Base-by-base conservation (phyloP, 2,888 invertebrate genomes). In the Philereme transversata region DNA sequence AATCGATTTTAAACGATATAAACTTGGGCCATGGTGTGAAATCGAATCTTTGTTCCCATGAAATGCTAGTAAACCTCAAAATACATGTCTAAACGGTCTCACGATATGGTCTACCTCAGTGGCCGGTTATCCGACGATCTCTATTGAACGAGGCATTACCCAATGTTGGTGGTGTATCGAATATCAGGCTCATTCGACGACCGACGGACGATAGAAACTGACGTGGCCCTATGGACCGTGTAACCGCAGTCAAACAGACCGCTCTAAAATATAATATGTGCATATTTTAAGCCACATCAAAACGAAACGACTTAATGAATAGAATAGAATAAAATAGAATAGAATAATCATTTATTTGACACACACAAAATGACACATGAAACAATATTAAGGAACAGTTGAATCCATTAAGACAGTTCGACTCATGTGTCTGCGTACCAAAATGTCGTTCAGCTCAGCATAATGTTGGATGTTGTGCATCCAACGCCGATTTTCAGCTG, bases 21-120 rank as follows among this genome's bases (percentile, higher is more conserved):
- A n/a, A 75, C 76, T 73, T 74, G 71, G 74, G 72, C 73, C 74
- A 82, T 78, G n/a, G 81, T 80, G 81, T 81, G 78, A 80, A 85
- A 86, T 82, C 79, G 70, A 79, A 82, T 76, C 79, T 75, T 68
- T 69, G 75, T 86, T 86, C 84, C 83, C 83, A 86, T 84, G 82
- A 81, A 82, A 81, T 72, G 69, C 77, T 78, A 79, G 79, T 83
- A 78, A 80, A 82, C 79, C 71, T 83, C 79, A 79, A 77, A 81
- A 76, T 73, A 78, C 73, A 74, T 75, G 72, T 70, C 72, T 75
- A 74, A 78, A 78, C 68, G 78, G 77, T 83, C 78, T 83, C 87
- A 87, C 84, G 84, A 72, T 77, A 73, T 77, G 76, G 80, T 82
- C 84, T 85, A 84, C 87, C 83, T 81, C 87, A 88, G 88, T 82